These are phyloP conservation scores for Corythucha ciliata DNA, from an alignment of 2,888 invertebrate genomes.

Conservation along the genomic window DNA sequence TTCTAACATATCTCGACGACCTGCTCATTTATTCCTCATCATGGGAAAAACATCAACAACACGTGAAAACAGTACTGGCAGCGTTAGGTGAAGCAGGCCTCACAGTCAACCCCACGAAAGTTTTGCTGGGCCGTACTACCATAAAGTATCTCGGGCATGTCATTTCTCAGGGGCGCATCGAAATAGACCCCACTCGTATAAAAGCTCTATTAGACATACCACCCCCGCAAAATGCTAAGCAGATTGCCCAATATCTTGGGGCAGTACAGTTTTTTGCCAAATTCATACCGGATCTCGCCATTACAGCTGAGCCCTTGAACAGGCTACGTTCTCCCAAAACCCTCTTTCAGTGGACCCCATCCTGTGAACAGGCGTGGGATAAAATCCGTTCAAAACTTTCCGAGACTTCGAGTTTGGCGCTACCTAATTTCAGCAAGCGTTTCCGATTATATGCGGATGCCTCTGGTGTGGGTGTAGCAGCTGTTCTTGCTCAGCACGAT, in stretches of 20 bases:
- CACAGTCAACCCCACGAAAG: slow-evolving; percentile 33
- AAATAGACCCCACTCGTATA: slow-evolving; percentile 29
- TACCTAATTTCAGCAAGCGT: slow-evolving; percentile 7
- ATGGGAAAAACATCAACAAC: slow-evolving; percentile 19
- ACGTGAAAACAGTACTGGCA: slow-evolving; percentile 20
- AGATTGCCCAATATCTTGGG: slow-evolving; percentile 33
- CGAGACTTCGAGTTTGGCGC: not conserved
- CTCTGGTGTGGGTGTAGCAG: slow-evolving; percentile 7
- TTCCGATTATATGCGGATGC: slow-evolving; percentile 15
- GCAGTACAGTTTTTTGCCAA: slow-evolving; percentile 34
- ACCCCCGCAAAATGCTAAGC: slow-evolving; percentile 26
- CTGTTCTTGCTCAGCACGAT: slow-evolving; percentile 1
- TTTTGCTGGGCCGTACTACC: slow-evolving; percentile 14
- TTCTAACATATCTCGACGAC: slow-evolving; percentile 29
- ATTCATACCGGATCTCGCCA: slow-evolving; percentile 33
- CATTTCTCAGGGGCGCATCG: slow-evolving; percentile 19
- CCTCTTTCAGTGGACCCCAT: not conserved
- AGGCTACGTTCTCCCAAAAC: slow-evolving; percentile 24
- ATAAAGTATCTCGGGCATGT: slow-evolving; percentile 23
- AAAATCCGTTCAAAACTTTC: not conserved
- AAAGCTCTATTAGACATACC: slow-evolving; percentile 25
- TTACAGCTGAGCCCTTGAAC: slow-evolving; percentile 32
- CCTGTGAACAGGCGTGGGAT: slow-evolving; percentile 10
- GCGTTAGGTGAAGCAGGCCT: slow-evolving; percentile 28
- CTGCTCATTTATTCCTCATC: slow-evolving; percentile 21